Base-by-base conservation (phyloP, 2,888 invertebrate species). In the Scaptomyza parva region DNA sequence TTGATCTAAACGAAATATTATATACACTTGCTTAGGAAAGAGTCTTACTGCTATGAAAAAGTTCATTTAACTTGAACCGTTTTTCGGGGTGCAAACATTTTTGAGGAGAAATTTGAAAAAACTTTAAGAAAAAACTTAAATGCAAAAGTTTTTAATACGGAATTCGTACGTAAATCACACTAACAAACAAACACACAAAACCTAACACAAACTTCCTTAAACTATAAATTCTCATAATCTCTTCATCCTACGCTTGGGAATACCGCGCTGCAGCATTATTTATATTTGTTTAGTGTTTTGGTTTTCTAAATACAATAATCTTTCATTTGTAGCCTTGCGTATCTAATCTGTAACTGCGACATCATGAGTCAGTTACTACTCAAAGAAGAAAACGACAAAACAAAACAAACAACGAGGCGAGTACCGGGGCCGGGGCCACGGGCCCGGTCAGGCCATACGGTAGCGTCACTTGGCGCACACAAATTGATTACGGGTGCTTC, bases 401-500 rank as follows among this genome's bases (percentile, higher is more conserved):
- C 9, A 37, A 52, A 59, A 39, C 8, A 53, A 54, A 39, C 37
- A 22, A 37, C 6, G 11, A 14, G 7, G 1, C 7, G 20, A 12
- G 17, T 17, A 18, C 39, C 28, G 43, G 44, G 8, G n/a, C n/a
- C n/a, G n/a, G n/a, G n/a, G n/a, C n/a, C n/a, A n/a, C n/a, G n/a
- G n/a, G n/a, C n/a, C n/a, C n/a, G n/a, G n/a, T n/a, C n/a, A n/a
- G n/a, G n/a, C n/a, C n/a, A n/a, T n/a, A n/a, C n/a, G n/a, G n/a
- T n/a, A n/a, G 48, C 22, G 22, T 41, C 58, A 17, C 33, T 17
- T 30, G 30, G 33, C 33, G 2, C 35, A 14, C 59, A 66, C 45
- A 47, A 47, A 74, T 76, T 74, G 72, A 74, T 74, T 77, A 58
- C 61, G 81, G 48, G 28, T 57, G 70, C 74, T 71, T 70, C 62